These are phyloP conservation scores for Chrysolina haemoptera DNA, from an alignment of 2,888 invertebrate genomes.

Conservation along the genomic window DNA sequence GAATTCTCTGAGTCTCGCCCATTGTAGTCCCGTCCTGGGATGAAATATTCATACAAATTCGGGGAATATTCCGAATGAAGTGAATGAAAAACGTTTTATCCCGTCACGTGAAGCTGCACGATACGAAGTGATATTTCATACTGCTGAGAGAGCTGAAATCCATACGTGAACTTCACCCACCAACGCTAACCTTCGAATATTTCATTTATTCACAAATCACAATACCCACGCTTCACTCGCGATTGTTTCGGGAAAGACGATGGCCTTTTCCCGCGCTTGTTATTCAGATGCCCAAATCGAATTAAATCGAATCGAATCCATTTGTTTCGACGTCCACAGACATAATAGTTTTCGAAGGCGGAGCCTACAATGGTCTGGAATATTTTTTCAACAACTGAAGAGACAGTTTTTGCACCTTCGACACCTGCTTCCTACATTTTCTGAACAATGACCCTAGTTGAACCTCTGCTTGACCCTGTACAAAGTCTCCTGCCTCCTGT, in stretches of 20 bases:
- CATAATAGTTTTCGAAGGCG: too few species aligned
- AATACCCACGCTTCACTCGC: not conserved
- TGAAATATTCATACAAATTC: slow-evolving; percentile 10
- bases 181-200: not conserved
- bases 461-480: too few species aligned
- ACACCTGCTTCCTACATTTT: too few species aligned
- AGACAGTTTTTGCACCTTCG: too few species aligned
- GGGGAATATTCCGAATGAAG: not conserved
- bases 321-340: too few species aligned
- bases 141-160: not conserved
- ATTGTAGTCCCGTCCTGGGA: not conserved
- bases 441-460: too few species aligned
- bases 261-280: too few species aligned
- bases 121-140: not conserved
- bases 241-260: too few species aligned
- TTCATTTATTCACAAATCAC: not conserved
- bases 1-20: not conserved
- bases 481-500: too few species aligned
- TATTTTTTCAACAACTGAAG: too few species aligned
- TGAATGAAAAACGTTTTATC: not conserved
- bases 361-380: not conserved
- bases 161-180: not conserved
- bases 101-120: not conserved
- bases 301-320: too few species aligned
- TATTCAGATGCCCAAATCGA: too few species aligned